Percentiles rank a stretch among this genome's conserved stretches.
These are phyloP conservation scores for Gymnothorax reevesii DNA, from an alignment of 2,797 vertebrate genomes.

Conservation along the genomic window DNA sequence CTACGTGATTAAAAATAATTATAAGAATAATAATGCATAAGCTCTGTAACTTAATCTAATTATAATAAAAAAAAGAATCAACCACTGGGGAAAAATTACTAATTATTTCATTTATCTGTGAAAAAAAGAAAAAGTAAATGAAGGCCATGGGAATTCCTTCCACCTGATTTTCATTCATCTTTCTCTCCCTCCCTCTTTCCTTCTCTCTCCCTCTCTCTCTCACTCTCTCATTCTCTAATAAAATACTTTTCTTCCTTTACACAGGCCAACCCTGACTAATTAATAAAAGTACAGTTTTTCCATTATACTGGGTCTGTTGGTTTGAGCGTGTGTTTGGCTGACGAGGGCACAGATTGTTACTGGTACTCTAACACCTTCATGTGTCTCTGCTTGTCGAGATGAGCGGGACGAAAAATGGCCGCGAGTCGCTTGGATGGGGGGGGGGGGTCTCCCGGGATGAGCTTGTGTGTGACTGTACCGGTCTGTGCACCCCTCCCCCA, in stretches of 20 bases:
- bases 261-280: background rate
- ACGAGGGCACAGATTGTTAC: background rate
- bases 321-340: background rate
- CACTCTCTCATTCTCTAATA: background rate
- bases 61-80: conserved; percentile 62
- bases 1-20: conserved; percentile 70
- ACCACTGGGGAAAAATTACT: conserved; percentile 70
- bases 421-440: background rate
- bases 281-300: conserved; percentile 26
- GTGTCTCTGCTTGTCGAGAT: background rate
- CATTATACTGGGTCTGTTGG: background rate
- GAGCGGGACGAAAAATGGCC: background rate
- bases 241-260: background rate
- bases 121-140: conserved; percentile 45
- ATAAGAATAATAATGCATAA: conserved; percentile 57
- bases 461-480: background rate
- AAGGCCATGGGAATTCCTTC: conserved; percentile 62
- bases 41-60: conserved; percentile 63
- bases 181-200: conserved; percentile 26
- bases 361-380: background rate
- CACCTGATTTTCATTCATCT: conserved; percentile 52
- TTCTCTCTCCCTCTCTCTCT: background rate
- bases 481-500: too few species aligned
- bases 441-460: background rate
- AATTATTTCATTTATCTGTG: conserved; percentile 81